Base-by-base conservation (phyloP, 1,140 invertebrate genomes). In the Monochamus saltuarius region DNA sequence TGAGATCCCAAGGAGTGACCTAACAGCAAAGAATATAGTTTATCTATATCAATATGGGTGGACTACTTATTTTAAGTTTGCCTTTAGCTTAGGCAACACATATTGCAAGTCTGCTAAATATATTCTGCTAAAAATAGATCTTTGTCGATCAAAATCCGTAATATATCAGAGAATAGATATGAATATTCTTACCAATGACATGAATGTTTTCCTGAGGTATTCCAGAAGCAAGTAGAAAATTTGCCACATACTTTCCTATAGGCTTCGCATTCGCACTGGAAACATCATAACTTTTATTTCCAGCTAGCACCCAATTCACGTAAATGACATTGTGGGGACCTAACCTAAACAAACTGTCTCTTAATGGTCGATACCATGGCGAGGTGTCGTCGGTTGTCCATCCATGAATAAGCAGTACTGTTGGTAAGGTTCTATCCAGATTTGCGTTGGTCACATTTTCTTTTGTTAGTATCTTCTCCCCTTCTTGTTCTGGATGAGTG, bases 1-100 rank as follows among this genome's bases (percentile, higher is more conserved):
- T 91, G 88, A 0, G 88, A 85, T 0, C 89, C 89, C 13, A 92
- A 76, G 47, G 88, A 90, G 74, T 89, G 89, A 1, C 89, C 89
- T 68, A 90, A 90, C 72, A 71, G 89, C 87, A 51, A 86, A 40
- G 16, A 8, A 38, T n/a, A n/a, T n/a, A n/a, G n/a, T n/a, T n/a
- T n/a, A n/a, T n/a, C n/a, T n/a, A n/a, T n/a, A n/a, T n/a, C n/a
- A n/a, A n/a, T n/a, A 29, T 29, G 6, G 22, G 2, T 2, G 6
- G 2, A 29, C 2, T 29, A 29, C 6, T 29, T 29, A 29, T 29
- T 29, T 6, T 3, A 29, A 29, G 2, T 2, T 29, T 29, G 22
- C 22, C 22, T 29, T 29, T 29, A 29, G 22, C 6, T 29, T 29
- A 29, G 22, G 22, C 22, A 29, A 29, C 22, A 29, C 22, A 29